phyloP scores from a whole-genome alignment of 2,888 invertebrate species.

The Chloromyia formosa region DNA sequence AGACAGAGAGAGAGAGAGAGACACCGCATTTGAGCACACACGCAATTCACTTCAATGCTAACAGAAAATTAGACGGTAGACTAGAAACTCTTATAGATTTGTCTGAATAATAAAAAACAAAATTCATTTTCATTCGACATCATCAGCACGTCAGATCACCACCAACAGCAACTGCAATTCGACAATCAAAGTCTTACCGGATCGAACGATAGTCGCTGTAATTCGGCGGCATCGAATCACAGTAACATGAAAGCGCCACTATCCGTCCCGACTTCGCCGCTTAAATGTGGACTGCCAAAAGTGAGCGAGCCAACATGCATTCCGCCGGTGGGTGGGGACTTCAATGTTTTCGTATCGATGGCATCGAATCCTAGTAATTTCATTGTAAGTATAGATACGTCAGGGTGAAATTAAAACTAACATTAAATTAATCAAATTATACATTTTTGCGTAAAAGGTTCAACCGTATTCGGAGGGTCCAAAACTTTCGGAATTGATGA shows the following conservation, averaged over 20 bases:
- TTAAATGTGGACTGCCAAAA: conserved; percentile 53
- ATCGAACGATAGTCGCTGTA: conserved; percentile 32
- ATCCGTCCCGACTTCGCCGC: conserved; percentile 54
- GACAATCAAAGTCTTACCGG: not conserved
- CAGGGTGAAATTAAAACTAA: not conserved
- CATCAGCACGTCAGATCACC: conserved; percentile 10
- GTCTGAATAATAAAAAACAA: too few relatives aligned
- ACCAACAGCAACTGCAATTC: not conserved
- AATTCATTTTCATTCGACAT: not conserved
- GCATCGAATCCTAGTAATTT: conserved; percentile 74
- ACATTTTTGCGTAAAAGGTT: conserved; percentile 58
- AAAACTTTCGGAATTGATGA: conserved; percentile 71
- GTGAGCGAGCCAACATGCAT: conserved; percentile 55
- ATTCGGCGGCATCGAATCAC: conserved; percentile 34
- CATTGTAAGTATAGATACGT: conserved; percentile 54
- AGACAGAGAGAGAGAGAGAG: too few relatives aligned
- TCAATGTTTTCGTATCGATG: conserved; percentile 77
- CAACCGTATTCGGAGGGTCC: conserved; percentile 65
- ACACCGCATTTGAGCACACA: too few relatives aligned
- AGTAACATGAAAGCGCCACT: conserved; percentile 18
- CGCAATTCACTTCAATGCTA: too few relatives aligned
- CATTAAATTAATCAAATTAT: conserved; percentile 14
- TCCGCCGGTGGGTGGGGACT: conserved; percentile 66
- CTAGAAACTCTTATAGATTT: too few relatives aligned
- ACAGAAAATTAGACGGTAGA: too few relatives aligned